Evolutionary conservation across 37 sponge, comb jelly and placozoan species (phyloP), one percentile per base, ranked within the genome.

Genomic region (Cladorhizidae sp.): DNA sequence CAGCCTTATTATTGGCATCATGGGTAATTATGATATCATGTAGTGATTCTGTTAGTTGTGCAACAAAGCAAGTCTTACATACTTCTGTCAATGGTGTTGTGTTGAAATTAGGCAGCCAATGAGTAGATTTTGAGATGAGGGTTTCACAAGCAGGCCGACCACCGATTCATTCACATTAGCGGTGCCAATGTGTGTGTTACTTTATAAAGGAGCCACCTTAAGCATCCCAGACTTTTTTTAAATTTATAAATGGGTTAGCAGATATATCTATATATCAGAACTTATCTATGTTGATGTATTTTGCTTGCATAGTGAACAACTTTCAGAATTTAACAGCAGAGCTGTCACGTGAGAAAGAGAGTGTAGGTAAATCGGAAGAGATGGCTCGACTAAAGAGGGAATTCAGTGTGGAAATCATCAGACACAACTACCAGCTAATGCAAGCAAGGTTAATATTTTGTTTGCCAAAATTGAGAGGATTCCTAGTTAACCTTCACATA

Each of bases 1-100:
- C 43, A 96, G 93, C 76, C 95, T 96, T 73, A 85, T 96, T 85
- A 91, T 96, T 0, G 97, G 97, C 41, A 93, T 96, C 43, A 92
- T 96, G 90, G 97, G 93, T 93, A 54, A 80, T 83, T 57, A 45
- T n/a, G n/a, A n/a, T n/a, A n/a, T n/a, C n/a, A n/a, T n/a, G n/a
- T n/a, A n/a, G 55, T 54, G 55, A 54, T 12, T 12, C 12, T 12
- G 68, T 67, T 32, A 31, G 68, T 26, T 3, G 3, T 5, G 29
- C 36, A 3, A 3, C 35, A 9, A 31, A 2, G 3, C 6, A 31
- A 37, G 9, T 32, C 21, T 32, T 67, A 9, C 3, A 32, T 2
- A 37, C 31, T 3, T 67, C 6, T 21, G 36, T 67, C 18, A 31
- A 37, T 67, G 68, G 2, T 32, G 7, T 32, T 35, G 37, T 54